phyloP scores from a whole-genome alignment of 2,888 invertebrate genomes.

The Stictocephala bisonia region DNA sequence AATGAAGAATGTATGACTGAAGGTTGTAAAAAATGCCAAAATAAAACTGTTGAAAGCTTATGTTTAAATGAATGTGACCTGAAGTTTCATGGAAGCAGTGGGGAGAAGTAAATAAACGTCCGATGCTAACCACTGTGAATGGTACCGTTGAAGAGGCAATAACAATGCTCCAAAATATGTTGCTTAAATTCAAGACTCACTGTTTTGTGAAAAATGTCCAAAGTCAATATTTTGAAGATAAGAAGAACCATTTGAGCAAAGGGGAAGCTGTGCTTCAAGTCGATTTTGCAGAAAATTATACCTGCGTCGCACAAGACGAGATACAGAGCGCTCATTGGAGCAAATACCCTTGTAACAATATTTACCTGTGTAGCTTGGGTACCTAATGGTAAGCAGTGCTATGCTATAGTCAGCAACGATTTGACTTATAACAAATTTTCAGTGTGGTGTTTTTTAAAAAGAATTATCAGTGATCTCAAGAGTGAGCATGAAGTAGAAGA shows the following conservation, averaged over 20 bases:
- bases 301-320: constrained; percentile 32
- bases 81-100: constrained; percentile 38
- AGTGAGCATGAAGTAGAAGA: constrained; percentile 39
- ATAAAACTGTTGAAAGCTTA: constrained; percentile 35
- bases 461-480: constrained; percentile 32
- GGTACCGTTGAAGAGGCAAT: constrained; percentile 40
- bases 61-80: constrained; percentile 38
- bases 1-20: constrained; percentile 37
- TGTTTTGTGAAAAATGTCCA: constrained; percentile 32
- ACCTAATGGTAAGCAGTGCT: constrained; percentile 35
- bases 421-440: constrained; percentile 34
- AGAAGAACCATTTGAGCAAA: constrained; percentile 36
- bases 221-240: constrained; percentile 39
- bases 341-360: constrained; percentile 38
- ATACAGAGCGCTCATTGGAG: constrained; percentile 38
- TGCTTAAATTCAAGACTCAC: constrained; percentile 33
- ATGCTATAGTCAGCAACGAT: constrained; percentile 34
- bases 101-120: constrained; percentile 32
- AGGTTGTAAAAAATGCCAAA: constrained; percentile 38
- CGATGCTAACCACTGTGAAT: constrained; percentile 34
- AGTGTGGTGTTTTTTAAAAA: constrained; percentile 37
- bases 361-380: constrained; percentile 32
- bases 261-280: constrained; percentile 38
- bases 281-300: constrained; percentile 34
- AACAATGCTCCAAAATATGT: constrained; percentile 38